Conservation (phyloP, 2,113 vertebrate species). For the Salvelinus fontinalis region DNA sequence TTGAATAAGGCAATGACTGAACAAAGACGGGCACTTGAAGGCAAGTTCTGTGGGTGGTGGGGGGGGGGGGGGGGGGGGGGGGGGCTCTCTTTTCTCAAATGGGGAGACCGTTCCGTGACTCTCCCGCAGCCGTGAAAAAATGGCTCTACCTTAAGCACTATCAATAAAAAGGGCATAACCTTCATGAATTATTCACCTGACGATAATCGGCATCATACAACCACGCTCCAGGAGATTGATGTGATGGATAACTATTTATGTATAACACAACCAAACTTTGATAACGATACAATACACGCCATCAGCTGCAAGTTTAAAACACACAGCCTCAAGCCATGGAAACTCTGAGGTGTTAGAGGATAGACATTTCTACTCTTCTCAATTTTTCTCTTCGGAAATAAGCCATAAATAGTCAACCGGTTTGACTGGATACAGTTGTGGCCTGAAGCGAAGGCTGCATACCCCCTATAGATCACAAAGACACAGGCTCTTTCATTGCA, state of each 20-base stretch:
- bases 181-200: no score
- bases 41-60: no score
- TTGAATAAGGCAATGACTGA: conserved; percentile 37
- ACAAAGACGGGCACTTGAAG: conserved; percentile 26
- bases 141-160: neutral
- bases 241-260: no score
- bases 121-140: neutral
- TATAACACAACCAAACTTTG: no score
- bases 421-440: conserved; percentile 12
- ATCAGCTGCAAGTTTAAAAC: neutral
- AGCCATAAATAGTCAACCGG: neutral
- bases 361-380: neutral
- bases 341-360: neutral
- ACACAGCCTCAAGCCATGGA: neutral
- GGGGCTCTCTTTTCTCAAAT: neutral
- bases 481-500: neutral
- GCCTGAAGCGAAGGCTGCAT: conserved; percentile 1
- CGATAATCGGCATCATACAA: no score
- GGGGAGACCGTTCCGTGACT: conserved; percentile 7
- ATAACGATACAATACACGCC: no score
- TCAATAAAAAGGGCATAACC: no score
- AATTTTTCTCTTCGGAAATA: neutral
- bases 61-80: no score
- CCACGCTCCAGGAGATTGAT: no score
- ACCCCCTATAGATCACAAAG: conserved; percentile 1